Percentiles rank a stretch among this genome's conserved stretches.
Conservation (phyloP, 2,888 invertebrate species). For the Apotomis betuletana region DNA sequence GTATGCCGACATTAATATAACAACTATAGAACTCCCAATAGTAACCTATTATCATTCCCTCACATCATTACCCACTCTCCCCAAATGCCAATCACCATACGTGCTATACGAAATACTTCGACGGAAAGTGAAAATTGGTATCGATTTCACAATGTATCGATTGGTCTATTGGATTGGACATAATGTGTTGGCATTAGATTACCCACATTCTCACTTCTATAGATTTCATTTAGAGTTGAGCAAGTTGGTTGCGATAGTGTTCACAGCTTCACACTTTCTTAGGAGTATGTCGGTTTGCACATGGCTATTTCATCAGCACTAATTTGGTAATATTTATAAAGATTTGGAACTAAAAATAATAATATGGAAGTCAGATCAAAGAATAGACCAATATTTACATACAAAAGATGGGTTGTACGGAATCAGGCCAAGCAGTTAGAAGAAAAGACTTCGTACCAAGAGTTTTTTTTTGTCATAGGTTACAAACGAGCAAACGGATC, state of each 20-base stretch:
- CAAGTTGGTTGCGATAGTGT: neutral
- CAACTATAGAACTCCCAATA: neutral
- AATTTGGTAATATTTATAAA: too few species aligned
- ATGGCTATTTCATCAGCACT: too few species aligned
- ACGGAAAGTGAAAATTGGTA: conserved; percentile 33
- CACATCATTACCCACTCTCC: conserved; percentile 13
- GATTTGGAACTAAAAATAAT: too few species aligned
- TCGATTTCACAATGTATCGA: conserved; percentile 31
- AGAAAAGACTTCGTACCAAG: too few species aligned
- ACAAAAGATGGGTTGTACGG: too few species aligned
- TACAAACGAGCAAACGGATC: too few species aligned
- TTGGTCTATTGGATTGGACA: conserved; percentile 28
- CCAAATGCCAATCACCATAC: conserved; percentile 9
- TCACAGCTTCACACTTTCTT: neutral
- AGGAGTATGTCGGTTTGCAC: too few species aligned
- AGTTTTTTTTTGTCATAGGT: too few species aligned
- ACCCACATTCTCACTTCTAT: conserved; percentile 29
- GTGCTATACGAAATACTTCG: conserved; percentile 7
- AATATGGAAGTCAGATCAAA: too few species aligned
- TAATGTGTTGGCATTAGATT: conserved; percentile 16
- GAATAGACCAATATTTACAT: too few species aligned
- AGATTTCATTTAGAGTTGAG: conserved; percentile 18
- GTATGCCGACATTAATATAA: neutral
- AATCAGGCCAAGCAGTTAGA: too few species aligned
- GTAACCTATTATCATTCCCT: too few species aligned